phyloP scores from a whole-genome alignment of 2,113 vertebrate genomes.

The Macquaria australasica region DNA sequence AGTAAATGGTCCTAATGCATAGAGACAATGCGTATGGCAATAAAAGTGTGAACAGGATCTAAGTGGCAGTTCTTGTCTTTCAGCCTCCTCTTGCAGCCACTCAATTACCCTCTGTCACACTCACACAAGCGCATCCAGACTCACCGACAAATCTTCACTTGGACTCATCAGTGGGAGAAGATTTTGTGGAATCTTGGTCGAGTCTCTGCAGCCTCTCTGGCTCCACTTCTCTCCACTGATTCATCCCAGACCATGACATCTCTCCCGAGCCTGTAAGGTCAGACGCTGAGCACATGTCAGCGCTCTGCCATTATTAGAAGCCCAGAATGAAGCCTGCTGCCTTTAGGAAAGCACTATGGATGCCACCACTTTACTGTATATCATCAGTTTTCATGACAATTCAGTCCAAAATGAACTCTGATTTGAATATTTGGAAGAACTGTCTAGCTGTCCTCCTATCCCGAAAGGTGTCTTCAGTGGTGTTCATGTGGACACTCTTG shows the following conservation, averaged over 20 bases:
- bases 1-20: conserved; percentile 23
- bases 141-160: conserved; percentile 11
- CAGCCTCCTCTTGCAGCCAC: conserved; percentile 13
- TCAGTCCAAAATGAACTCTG: conserved; percentile 2
- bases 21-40: conserved; percentile 24
- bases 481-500: background rate
- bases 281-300: conserved; percentile 48
- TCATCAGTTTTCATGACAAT: conserved; percentile 1
- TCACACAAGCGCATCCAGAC: background rate
- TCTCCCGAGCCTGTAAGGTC: conserved; percentile 42
- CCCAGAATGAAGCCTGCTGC: conserved; percentile 6
- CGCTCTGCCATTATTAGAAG: conserved; percentile 37
- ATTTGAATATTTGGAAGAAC: background rate
- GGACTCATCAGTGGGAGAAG: conserved; percentile 44
- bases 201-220: conserved; percentile 39
- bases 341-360: conserved; percentile 23
- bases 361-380: background rate
- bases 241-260: conserved; percentile 62
- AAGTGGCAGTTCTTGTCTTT: background rate
- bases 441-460: background rate
- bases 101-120: conserved; percentile 30
- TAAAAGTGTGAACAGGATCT: conserved; percentile 32
- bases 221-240: conserved; percentile 57
- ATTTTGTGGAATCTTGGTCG: conserved; percentile 61
- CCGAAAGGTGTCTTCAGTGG: background rate